Conservation (phyloP, 2,888 invertebrate species). For the Harpagoxenus sublaevis region DNA sequence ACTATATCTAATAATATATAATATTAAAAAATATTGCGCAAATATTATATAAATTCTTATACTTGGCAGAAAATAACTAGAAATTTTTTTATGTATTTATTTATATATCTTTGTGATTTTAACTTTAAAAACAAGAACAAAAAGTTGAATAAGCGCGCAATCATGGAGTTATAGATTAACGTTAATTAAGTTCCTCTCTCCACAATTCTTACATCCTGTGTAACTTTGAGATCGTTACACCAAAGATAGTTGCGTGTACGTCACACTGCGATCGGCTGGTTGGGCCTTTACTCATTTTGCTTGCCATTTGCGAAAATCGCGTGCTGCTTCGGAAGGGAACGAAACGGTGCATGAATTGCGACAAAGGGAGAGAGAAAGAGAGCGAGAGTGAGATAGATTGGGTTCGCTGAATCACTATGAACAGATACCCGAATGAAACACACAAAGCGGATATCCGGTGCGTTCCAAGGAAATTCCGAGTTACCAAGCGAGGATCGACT, state of each 20-base stretch:
- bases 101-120: background rate
- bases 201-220: background rate
- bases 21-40: background rate
- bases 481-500: slow-evolving; percentile 29
- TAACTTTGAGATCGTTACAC: background rate
- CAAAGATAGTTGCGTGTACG: slow-evolving; percentile 53
- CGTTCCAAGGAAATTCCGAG: slow-evolving; percentile 39
- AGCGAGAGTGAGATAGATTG: slow-evolving; percentile 37
- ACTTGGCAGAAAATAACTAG: background rate
- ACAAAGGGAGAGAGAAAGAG: slow-evolving; percentile 46
- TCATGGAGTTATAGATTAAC: slow-evolving; percentile 6
- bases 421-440: slow-evolving; percentile 45
- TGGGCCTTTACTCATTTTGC: slow-evolving; percentile 35
- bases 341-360: slow-evolving; percentile 49
- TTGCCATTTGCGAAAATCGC: slow-evolving; percentile 19
- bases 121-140: background rate
- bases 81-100: background rate
- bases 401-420: slow-evolving; percentile 32
- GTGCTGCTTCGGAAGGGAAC: slow-evolving; percentile 29
- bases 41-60: background rate
- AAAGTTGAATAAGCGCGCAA: background rate
- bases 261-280: slow-evolving; percentile 65
- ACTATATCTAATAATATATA: background rate
- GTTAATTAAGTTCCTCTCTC: slow-evolving; percentile 14
- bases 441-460: slow-evolving; percentile 55